Evolutionary conservation across 2,888 invertebrate species (phyloP).

Genomic region (Tetropium fuscum): DNA sequence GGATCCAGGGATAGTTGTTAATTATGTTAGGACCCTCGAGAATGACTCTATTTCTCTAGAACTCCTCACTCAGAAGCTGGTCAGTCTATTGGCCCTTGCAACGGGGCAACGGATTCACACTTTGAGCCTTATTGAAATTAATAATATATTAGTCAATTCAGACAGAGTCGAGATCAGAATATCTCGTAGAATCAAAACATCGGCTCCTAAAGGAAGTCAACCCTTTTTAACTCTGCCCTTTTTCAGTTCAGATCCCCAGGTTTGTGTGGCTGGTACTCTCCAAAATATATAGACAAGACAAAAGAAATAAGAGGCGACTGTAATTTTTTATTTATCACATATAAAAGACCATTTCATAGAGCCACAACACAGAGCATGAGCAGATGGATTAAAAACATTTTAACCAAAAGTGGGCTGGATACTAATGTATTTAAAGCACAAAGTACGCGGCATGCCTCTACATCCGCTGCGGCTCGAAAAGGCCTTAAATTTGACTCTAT

Average conservation of each 20-base stretch:
- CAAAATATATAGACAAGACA: background rate
- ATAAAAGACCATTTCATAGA: background rate
- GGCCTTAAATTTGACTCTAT: background rate
- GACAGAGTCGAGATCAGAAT: slow-evolving; percentile 10
- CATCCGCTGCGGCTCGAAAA: background rate
- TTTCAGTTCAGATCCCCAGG: background rate
- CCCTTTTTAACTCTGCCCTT: background rate
- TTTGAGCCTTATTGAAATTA: background rate
- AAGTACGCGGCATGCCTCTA: background rate
- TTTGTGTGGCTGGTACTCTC: background rate
- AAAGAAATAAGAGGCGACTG: background rate
- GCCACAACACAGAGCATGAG: slow-evolving; percentile 2
- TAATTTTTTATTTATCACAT: slow-evolving; percentile 7
- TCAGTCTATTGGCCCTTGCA: background rate
- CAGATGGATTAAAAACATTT: slow-evolving; percentile 3
- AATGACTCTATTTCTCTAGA: slow-evolving; percentile 4
- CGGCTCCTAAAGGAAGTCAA: background rate
- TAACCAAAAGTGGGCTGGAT: slow-evolving; percentile 7
- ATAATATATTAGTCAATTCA: too few species aligned
- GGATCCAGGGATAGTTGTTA: too few species aligned
- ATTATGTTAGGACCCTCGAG: too few species aligned
- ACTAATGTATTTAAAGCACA: slow-evolving; percentile 3
- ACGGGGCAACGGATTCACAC: slow-evolving; percentile 9
- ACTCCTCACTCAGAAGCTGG: background rate
- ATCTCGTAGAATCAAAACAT: too few species aligned